phyloP scores from a whole-genome alignment of 92 coral and sea anemone genomes.

The Siderastrea siderea region DNA sequence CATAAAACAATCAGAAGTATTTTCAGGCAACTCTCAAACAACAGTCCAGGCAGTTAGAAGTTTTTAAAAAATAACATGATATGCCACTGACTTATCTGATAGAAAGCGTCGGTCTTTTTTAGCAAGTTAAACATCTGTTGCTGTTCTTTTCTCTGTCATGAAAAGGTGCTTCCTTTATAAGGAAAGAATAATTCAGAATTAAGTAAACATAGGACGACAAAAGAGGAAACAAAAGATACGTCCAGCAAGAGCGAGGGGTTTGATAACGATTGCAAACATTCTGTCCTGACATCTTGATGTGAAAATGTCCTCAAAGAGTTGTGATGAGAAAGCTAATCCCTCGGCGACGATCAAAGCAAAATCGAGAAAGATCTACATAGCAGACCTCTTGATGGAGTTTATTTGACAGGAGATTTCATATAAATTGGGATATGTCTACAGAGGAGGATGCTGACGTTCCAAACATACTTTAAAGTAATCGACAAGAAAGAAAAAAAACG shows the following conservation, averaged over 20 bases:
- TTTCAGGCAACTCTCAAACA: not conserved
- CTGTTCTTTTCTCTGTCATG: not conserved
- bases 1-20: not conserved
- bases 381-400: not conserved
- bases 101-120: no score
- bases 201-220: not conserved
- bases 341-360: slow-evolving; percentile 16
- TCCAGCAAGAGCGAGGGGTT: not conserved
- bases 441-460: not conserved
- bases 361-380: not conserved
- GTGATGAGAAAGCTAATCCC: not conserved
- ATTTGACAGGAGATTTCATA: not conserved
- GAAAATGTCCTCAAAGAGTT: slow-evolving; percentile 8
- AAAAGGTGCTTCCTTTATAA: not conserved
- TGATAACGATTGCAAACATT: not conserved
- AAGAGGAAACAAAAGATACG: not conserved
- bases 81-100: not conserved
- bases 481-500: not conserved
- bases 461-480: not conserved
- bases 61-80: not conserved
- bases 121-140: no score
- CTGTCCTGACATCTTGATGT: not conserved
- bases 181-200: not conserved
- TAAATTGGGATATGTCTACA: not conserved
- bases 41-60: not conserved